Percentiles rank a stretch among this genome's conserved stretches.
These are phyloP conservation scores for Sakesphorus luctuosus DNA, from an alignment of 2,113 vertebrate species.

Conservation along the genomic window DNA sequence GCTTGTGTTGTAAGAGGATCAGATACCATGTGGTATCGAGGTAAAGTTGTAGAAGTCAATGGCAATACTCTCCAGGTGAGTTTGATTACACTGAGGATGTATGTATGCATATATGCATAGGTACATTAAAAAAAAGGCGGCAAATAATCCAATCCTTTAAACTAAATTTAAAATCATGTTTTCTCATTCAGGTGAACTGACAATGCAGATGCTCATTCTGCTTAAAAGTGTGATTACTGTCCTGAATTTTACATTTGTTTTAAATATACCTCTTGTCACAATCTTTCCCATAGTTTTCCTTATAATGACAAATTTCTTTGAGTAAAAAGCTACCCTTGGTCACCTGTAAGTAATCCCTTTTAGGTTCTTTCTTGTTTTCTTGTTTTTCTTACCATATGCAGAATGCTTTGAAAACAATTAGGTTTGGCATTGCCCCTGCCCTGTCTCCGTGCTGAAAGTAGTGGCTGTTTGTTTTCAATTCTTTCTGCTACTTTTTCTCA, in stretches of 20 bases:
- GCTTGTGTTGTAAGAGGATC: slow-evolving; percentile 89
- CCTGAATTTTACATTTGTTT: background rate
- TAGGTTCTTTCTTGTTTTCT: background rate
- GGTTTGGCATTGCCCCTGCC: background rate
- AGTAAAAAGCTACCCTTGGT: background rate
- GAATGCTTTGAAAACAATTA: background rate
- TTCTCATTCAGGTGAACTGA: background rate
- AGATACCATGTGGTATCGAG: slow-evolving; percentile 90
- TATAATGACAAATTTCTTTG: background rate
- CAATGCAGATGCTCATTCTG: background rate
- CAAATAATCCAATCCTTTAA: background rate
- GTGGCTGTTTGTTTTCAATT: background rate
- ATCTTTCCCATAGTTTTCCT: background rate
- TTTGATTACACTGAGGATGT: background rate
- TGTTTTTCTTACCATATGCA: background rate
- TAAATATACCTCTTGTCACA: background rate
- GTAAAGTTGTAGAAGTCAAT: slow-evolving; percentile 80
- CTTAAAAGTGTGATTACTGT: background rate
- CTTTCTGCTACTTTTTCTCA: background rate
- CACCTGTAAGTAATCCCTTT: background rate
- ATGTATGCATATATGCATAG: accelerated
- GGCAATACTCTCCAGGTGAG: slow-evolving; percentile 81
- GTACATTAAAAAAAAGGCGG: background rate
- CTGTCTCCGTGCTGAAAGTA: background rate
- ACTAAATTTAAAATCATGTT: background rate